Base-by-base conservation (phyloP, 2,888 invertebrate genomes). In the Sepiola atlantica region DNA sequence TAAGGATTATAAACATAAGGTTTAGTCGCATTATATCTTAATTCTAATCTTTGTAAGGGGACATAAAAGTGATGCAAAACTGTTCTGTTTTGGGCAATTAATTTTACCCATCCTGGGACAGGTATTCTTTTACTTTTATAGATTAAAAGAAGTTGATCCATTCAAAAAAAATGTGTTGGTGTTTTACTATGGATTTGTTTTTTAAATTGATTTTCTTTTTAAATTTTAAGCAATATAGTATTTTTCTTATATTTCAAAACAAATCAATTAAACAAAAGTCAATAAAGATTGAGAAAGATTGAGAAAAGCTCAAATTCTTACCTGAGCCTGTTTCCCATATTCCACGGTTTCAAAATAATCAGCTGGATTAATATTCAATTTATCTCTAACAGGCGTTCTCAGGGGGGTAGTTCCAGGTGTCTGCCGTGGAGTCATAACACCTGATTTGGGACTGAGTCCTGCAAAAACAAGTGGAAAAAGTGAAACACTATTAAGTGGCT, bases 331-430 rank as follows among this genome's bases (percentile, higher is more conserved):
- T 94, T 96, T 96, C 4, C 95, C 94, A 91, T 95, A 95, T 20
- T 95, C 94, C 16, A 96, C 96, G 94, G 95, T 96, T n/a, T 97
- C 98, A 95, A 98, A 96, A 55, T 97, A 98, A 94, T 99, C 99
- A 96, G 99, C 99, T 0, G 98, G 98, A 97, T 99, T 99, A 95
- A 99, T 99, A 97, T 98, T 99, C 94, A 99, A 98, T 96, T 99
- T 99, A 97, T 99, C 99, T 91, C 99, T 98, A 28, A 99, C 98
- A 8, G 99, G 98, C 0, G 98, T 98, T 0, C 98, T 98, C 28
- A 97, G 96, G 0, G 97, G 97, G 14, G 97, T 97, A n/a, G 95
- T 61, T 28, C 55, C 93, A 16, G 93, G 93, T 18, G 93, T 61
- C 35, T 93, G 93, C 92, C 96, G 96, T 21, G 97, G 97, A 18